Percentiles rank a stretch among this genome's conserved stretches.
Evolutionary conservation across 1,140 invertebrate genomes (phyloP).

Genomic region (Rhagoletis zephyria): DNA sequence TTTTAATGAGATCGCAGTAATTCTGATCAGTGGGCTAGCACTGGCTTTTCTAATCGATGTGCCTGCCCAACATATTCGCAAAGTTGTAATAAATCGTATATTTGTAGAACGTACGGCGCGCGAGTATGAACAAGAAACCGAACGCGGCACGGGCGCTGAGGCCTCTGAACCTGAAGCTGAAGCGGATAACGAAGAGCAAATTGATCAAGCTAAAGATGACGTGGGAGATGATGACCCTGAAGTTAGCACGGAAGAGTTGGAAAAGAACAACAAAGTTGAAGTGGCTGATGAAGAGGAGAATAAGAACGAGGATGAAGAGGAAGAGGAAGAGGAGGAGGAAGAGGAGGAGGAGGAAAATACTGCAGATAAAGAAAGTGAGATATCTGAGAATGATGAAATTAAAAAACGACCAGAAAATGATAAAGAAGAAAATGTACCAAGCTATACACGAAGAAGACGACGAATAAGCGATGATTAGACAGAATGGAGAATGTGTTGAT

Average conservation of each 20-base stretch:
- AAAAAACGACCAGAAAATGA: conserved; percentile 53
- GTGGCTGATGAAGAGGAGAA: conserved; percentile 56
- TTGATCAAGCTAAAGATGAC: not conserved
- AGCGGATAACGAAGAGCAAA: conserved; percentile 51
- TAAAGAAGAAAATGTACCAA: not conserved
- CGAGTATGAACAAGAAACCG: conserved; percentile 50
- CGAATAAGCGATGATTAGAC: conserved; percentile 51
- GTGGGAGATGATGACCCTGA: not conserved
- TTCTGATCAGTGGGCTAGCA: conserved; percentile 66
- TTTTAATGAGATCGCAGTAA: conserved; percentile 59
- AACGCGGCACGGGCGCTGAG: conserved; percentile 34
- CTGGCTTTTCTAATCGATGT: conserved; percentile 76
- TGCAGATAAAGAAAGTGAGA: conserved; percentile 56
- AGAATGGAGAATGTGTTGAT: not conserved
- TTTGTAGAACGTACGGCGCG: conserved; percentile 59
- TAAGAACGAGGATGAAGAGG: not conserved
- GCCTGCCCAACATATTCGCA: conserved; percentile 76
- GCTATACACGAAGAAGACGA: conserved; percentile 51
- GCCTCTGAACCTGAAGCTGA: conserved; percentile 62
- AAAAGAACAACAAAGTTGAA: not conserved
- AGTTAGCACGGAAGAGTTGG: conserved; percentile 23
- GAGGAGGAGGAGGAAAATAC: conserved; percentile 40
- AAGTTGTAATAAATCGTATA: conserved; percentile 65
- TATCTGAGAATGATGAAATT: conserved; percentile 56
- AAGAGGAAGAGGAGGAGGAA: not conserved